Base-by-base conservation (phyloP, 2,797 vertebrate species). In the Oryzias sinensis region DNA sequence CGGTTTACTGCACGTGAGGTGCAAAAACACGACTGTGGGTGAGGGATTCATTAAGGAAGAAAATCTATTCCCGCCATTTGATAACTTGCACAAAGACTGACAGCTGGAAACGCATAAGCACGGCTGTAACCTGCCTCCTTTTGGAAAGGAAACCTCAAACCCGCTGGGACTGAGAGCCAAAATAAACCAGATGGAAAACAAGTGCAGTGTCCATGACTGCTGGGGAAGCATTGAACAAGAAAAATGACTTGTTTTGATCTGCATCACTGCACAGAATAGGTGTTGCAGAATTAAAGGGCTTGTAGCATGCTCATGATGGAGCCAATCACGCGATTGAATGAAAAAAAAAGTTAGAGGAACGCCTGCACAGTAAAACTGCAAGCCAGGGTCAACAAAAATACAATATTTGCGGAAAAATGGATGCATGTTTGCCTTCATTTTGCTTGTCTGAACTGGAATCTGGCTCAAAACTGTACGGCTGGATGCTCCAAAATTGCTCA, bases 41-140 rank as follows among this genome's bases (percentile, higher is more conserved):
- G 18, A 56, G 46, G 24, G 53, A 70, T 56, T 77, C 68, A 53
- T 62, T 13, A 18, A 59, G 44, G 68, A 49, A 0, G 54, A 49
- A 51, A 72, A 68, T 77, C 59, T 24, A 52, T 51, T 74, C 49
- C 48, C 49, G 73, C 72, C 59, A 81, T 83, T 77, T 65, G 64
- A 72, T 77, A 74, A 72, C 14, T 0, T 42, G 37, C 69, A 77
- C 43, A 18, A 68, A 59, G 66, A 72, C 59, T 56, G 86, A 49
- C 73, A 81, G 74, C 64, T 59, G 65, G 52, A 60, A 64, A 60
- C 62, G 51, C 59, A 41, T 13, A 4, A 53, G 43, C 44, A 45
- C 53, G 18, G 53, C 37, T 53, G 46, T 5, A 53, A 44, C 5
- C 60, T 24, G 62, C 18, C 3, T 60, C 24, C 64, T 74, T 53